Base-by-base conservation (phyloP, 2,888 invertebrate genomes). In the Drosophila seclusa region DNA sequence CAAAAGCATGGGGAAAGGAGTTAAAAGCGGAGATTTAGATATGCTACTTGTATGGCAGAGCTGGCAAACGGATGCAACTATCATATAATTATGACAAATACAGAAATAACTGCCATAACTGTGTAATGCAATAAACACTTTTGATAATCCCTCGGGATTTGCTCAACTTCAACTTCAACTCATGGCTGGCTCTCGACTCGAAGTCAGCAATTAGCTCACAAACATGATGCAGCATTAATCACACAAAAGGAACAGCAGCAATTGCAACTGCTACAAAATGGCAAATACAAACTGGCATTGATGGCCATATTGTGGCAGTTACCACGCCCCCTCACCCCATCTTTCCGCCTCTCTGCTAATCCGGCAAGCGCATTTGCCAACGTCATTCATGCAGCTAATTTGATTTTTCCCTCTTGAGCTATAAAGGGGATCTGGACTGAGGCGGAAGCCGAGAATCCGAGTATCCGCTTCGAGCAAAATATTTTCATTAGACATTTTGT, bases 401-500 rank as follows among this genome's bases (percentile, higher is more conserved):
- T 86, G 83, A 86, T 86, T 86, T 86, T 79, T 83, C 73, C 70
- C 68, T 70, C 73, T 73, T 66, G 61, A 75, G 68, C 63, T 62
- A 68, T 70, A 75, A 75, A 64, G 55, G 68, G 68, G 52, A 18
- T 1, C 27, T 27, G 54, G 27, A 38, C 54, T 34, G 36, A 29
- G 52, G 10, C 31, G 24, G 29, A 31, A 38, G 11, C 27, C 13
- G 27, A 38, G 40, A 27, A 65, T 13, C 18, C 29, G 48, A 10
- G 63, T 68, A 75, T 67, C 72, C 60, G 68, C 64, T 60, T 27
- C 34, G 58, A 58, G 78, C 82, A 74, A 86, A 88, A 86, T 86
- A 86, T 83, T 86, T 86, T 88, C 88, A 86, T 86, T 88, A 88
- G 88, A 86, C 86, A 80, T 88, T 86, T 86, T 80, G 82, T 83